These are phyloP conservation scores for Gymnosoma rotundatum DNA, from an alignment of 2,888 invertebrate genomes.

Conservation along the genomic window DNA sequence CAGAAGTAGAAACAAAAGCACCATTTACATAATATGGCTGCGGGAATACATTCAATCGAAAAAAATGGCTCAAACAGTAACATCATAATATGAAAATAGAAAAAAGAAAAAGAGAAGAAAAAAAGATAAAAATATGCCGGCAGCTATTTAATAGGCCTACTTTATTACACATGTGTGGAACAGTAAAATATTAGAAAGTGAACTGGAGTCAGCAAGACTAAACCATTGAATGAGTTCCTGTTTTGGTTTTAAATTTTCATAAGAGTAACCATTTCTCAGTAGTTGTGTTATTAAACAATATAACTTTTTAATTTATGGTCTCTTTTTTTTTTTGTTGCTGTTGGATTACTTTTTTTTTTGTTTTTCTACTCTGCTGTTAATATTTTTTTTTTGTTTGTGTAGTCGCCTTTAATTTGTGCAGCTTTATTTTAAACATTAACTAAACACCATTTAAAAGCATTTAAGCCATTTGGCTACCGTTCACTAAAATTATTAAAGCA, in stretches of 20 bases:
- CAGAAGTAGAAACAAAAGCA: neutral
- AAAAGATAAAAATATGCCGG: conserved; percentile 40
- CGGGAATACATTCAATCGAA: conserved; percentile 34
- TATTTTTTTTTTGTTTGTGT: neutral
- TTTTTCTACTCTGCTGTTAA: conserved; percentile 3
- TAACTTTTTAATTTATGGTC: conserved; percentile 16
- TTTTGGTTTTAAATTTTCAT: conserved; percentile 26
- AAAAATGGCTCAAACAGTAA: conserved; percentile 7
- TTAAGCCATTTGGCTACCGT: conserved; percentile 71
- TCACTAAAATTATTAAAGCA: conserved; percentile 58
- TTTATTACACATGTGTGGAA: conserved; percentile 47
- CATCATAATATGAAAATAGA: neutral
- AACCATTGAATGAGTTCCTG: conserved; percentile 66
- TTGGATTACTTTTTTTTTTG: too few relatives aligned
- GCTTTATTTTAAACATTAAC: conserved; percentile 57
- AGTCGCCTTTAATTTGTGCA: conserved; percentile 43
- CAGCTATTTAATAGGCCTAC: conserved; percentile 66
- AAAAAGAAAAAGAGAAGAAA: neutral
- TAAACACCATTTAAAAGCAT: conserved; percentile 69
- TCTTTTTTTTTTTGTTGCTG: conserved; percentile 7
- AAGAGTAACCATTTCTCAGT: conserved; percentile 2
- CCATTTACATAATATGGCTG: neutral
- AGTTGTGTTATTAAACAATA: conserved; percentile 29
- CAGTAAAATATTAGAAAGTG: conserved; percentile 69
- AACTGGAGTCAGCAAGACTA: conserved; percentile 66